A percentile compares a stretch with the other conserved stretches of the same genome.
These are phyloP conservation scores for Temnothorax curvispinosus DNA, from an alignment of 1,140 invertebrate genomes.

Conservation along the genomic window DNA sequence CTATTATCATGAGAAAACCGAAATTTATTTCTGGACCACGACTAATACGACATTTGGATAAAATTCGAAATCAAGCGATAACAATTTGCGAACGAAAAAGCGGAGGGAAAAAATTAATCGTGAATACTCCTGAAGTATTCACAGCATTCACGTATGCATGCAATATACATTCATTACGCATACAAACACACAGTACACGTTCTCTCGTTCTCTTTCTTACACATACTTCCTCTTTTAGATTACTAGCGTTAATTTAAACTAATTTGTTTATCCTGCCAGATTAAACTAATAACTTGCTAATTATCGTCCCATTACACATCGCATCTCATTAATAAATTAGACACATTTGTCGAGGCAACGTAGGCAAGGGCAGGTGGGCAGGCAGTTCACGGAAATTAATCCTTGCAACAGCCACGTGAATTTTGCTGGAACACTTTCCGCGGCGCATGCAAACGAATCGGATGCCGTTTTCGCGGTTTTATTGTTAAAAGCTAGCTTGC, in stretches of 20 bases:
- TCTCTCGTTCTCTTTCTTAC: conserved; percentile 44
- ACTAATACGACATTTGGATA: conserved; percentile 22
- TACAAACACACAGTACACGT: background rate
- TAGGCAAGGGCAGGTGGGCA: conserved; percentile 73
- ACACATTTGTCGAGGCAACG: conserved; percentile 78
- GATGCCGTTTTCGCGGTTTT: background rate
- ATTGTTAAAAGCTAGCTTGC: conserved; percentile 7
- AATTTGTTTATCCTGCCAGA: conserved; percentile 36
- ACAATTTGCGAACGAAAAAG: conserved; percentile 42
- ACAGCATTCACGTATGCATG: conserved; percentile 13
- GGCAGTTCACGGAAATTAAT: conserved; percentile 69
- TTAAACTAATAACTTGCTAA: conserved; percentile 63
- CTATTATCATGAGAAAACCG: conserved; percentile 42
- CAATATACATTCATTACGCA: conserved; percentile 10
- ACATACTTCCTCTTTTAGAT: conserved; percentile 5
- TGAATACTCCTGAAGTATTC: background rate
- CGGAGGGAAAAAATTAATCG: conserved; percentile 16
- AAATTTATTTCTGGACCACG: conserved; percentile 38
- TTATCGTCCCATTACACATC: conserved; percentile 57
- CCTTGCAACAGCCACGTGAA: conserved; percentile 42
- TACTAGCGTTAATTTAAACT: conserved; percentile 37
- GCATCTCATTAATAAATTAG: conserved; percentile 77
- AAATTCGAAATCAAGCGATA: conserved; percentile 44
- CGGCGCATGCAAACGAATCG: conserved; percentile 38
- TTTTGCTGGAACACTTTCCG: conserved; percentile 34